phyloP scores from a whole-genome alignment of 1,140 invertebrate species.

The Ctenoplectra terminalis region DNA sequence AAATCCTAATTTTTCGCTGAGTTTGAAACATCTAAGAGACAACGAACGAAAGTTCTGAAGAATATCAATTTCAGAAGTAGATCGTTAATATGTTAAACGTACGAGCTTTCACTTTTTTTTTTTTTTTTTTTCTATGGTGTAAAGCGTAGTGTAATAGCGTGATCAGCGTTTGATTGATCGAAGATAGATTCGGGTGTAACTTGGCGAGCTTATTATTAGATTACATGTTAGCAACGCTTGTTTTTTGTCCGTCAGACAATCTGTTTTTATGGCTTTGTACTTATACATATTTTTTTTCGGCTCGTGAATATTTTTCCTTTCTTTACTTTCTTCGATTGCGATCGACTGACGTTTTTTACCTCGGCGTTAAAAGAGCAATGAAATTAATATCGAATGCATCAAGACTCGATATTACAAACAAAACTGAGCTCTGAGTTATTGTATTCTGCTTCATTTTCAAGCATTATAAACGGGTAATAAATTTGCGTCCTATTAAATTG shows the following conservation, averaged over 20 bases:
- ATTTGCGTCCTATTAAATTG: neutral
- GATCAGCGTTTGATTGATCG: slow-evolving; percentile 24
- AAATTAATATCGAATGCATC: too few species aligned
- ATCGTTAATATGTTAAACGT: slow-evolving; percentile 32
- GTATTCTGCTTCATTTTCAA: neutral
- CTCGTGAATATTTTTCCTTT: neutral
- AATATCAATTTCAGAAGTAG: too few species aligned
- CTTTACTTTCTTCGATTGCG: too few species aligned
- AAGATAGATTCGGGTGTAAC: slow-evolving; percentile 33
- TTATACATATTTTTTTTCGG: neutral
- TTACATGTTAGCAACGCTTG: slow-evolving; percentile 23
- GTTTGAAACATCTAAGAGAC: too few species aligned
- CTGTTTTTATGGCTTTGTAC: slow-evolving; percentile 4
- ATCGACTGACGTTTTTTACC: too few species aligned
- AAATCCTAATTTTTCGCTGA: too few species aligned
- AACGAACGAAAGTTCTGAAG: too few species aligned
- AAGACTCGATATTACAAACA: fast-evolving
- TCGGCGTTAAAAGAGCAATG: too few species aligned
- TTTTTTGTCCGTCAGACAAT: slow-evolving; percentile 21
- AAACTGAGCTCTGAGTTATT: neutral
- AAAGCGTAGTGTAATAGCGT: slow-evolving; percentile 6
- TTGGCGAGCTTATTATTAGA: slow-evolving; percentile 23
- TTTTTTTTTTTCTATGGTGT: neutral
- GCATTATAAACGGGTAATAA: neutral
- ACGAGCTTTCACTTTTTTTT: too few species aligned